Evolutionary conservation across 2,113 vertebrate species (phyloP), one percentile per base, ranked within the genome.

Genomic region (Campylomormyrus numenius): DNA sequence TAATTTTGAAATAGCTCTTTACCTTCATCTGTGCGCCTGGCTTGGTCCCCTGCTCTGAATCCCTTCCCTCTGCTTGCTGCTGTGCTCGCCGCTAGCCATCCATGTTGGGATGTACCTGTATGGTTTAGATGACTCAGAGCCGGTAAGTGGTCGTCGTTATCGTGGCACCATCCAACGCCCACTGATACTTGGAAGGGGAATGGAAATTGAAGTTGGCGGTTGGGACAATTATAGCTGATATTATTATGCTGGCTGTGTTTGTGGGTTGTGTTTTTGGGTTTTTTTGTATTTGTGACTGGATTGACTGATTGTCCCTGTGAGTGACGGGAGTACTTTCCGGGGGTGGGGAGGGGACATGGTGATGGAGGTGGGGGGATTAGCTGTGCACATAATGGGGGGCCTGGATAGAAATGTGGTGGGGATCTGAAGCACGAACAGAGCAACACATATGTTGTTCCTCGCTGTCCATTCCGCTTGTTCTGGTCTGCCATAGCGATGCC

Each of bases 121-220:
- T 80, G 92, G 87, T 89, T 91, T 91, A 91, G 92, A 95, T 93
- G 95, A 96, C 92, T 96, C 95, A 91, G 92, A 94, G 91, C 92
- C 39, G 92, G 93, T 94, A 90, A 93, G 93, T 93, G 91, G 42
- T 31, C 9, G 91, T 58, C 10, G 35, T 62, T 45, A 9, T 19
- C 9, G 19, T 13, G 21, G 50, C 53, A 45, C 35, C 31, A 13
- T 88, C 19, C 62, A 70, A 49, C 48, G 0, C 49, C 39, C 39
- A 45, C 35, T 88, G 56, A 42, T 21, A 39, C 19, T 50, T 88
- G 10, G 87, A 46, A 46, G 35, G 39, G 19, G 53, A 58, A 10
- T 19, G 53, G 53, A 45, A 88, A 62, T 58, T 58, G 3, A 42
- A 42, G 31, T 42, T 62, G 87, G 2, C 35, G 21, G 17, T n/a